Percentiles rank a stretch among this genome's conserved stretches.
Evolutionary conservation across 2,113 vertebrate species (phyloP).

Genomic region (Rhadina sibilatrix): DNA sequence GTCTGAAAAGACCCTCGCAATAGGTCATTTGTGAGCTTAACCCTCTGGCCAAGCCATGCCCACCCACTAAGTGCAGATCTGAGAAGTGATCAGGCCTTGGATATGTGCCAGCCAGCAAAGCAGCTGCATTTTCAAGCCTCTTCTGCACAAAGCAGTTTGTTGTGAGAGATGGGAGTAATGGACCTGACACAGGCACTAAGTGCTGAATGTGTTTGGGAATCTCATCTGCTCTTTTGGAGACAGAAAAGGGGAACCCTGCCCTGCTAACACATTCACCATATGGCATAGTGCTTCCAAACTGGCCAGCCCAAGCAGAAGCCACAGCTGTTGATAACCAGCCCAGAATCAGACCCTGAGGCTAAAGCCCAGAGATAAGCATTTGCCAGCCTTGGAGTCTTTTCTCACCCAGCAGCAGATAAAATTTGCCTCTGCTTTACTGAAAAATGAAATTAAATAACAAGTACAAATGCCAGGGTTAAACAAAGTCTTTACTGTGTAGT

Average conservation of each 20-base stretch:
- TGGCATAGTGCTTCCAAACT: background rate
- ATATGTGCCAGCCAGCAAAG: background rate
- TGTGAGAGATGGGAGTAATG: background rate
- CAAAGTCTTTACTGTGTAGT: background rate
- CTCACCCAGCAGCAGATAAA: background rate
- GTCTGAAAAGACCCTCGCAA: background rate
- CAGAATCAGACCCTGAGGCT: background rate
- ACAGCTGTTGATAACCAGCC: background rate
- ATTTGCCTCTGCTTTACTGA: background rate
- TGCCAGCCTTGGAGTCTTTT: background rate
- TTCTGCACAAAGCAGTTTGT: background rate
- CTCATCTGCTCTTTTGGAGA: background rate
- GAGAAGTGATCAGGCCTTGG: background rate
- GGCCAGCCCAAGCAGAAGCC: background rate
- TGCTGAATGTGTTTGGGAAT: background rate
- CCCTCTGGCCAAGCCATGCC: background rate
- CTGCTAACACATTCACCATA: background rate
- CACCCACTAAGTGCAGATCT: background rate
- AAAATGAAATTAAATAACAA: constrained; percentile 12
- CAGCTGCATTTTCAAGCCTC: background rate
- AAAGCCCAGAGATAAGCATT: background rate
- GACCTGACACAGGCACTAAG: background rate
- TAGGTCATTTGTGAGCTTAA: background rate
- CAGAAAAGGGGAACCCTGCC: background rate
- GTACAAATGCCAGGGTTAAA: background rate